A percentile compares a stretch with the other conserved stretches of the same genome.
Conservation (phyloP, 2,113 vertebrate species). For the Pardalotus punctatus region DNA sequence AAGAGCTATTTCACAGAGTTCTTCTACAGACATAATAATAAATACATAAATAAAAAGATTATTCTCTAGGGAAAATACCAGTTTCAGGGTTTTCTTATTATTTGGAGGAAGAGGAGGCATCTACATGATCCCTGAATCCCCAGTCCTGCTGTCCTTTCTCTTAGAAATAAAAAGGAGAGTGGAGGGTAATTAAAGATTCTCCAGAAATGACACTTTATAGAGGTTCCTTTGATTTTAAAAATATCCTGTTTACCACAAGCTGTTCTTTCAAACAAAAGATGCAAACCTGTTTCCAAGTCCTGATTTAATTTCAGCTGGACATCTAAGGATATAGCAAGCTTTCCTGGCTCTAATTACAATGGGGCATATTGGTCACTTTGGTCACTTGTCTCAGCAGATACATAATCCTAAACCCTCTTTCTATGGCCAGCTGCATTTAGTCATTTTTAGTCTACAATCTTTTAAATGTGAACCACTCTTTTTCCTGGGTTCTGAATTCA, state of each 20-base stretch:
- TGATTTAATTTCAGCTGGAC: not conserved
- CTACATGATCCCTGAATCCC: not conserved
- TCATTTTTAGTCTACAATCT: not conserved
- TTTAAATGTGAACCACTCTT: not conserved
- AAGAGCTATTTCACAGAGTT: not conserved
- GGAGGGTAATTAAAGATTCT: not conserved
- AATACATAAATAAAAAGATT: not conserved
- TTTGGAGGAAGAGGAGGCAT: not conserved
- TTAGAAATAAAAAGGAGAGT: not conserved
- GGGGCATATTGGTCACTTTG: not conserved
- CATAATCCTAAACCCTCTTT: not conserved
- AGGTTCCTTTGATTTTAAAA: not conserved
- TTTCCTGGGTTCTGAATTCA: not conserved
- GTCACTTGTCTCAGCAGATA: not conserved
- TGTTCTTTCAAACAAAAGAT: not conserved
- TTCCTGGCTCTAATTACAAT: not conserved
- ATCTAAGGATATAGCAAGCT: not conserved
- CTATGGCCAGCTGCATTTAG: not conserved
- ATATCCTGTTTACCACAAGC: not conserved
- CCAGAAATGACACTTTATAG: not conserved
- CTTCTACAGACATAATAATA: not conserved
- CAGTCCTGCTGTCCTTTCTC: not conserved
- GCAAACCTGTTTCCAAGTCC: not conserved
- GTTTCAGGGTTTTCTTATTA: not conserved
- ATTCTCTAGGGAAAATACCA: not conserved